A percentile compares a stretch with the other conserved stretches of the same genome.
phyloP scores from a whole-genome alignment of 1,140 invertebrate genomes.

The Metopolophium dirhodum region DNA sequence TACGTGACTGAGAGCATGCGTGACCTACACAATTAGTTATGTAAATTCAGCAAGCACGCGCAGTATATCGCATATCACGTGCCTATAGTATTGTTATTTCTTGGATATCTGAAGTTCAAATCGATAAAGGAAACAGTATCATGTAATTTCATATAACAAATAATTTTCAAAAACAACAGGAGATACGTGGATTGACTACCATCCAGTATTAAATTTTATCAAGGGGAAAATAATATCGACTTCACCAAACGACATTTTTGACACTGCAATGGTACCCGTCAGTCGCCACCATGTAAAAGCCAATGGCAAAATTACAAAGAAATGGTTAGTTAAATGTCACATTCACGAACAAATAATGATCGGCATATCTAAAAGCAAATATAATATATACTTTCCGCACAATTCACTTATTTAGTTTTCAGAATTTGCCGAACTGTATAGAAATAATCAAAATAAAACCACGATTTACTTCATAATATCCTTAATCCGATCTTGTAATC shows the following conservation, averaged over 20 bases:
- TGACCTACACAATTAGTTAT: conserved; percentile 53
- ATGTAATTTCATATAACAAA: not conserved
- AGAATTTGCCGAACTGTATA: conserved; percentile 1
- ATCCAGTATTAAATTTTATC: not conserved
- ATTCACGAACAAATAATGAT: not conserved
- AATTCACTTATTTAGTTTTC: not conserved
- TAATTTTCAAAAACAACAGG: not conserved
- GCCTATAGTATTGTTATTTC: conserved; percentile 12
- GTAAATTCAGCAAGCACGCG: conserved; percentile 45
- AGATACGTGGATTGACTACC: not conserved
- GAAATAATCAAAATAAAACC: not conserved
- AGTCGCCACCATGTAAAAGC: not conserved
- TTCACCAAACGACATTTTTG: not conserved
- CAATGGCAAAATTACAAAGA: not conserved
- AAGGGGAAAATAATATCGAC: not conserved
- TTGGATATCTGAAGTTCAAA: conserved; percentile 15
- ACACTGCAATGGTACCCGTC: not conserved
- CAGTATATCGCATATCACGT: conserved; percentile 30
- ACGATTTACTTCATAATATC: conserved; percentile 35
- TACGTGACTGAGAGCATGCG: conserved; percentile 53
- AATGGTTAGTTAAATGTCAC: conserved; percentile 18
- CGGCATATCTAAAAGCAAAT: conserved; percentile 26
- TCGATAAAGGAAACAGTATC: conserved; percentile 21
- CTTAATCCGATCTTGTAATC: conserved; percentile 40
- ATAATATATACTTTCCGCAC: not conserved